A percentile compares a stretch with the other conserved stretches of the same genome.
Evolutionary conservation across 2,113 vertebrate genomes (phyloP).

Genomic region (Toxotes chatareus): DNA sequence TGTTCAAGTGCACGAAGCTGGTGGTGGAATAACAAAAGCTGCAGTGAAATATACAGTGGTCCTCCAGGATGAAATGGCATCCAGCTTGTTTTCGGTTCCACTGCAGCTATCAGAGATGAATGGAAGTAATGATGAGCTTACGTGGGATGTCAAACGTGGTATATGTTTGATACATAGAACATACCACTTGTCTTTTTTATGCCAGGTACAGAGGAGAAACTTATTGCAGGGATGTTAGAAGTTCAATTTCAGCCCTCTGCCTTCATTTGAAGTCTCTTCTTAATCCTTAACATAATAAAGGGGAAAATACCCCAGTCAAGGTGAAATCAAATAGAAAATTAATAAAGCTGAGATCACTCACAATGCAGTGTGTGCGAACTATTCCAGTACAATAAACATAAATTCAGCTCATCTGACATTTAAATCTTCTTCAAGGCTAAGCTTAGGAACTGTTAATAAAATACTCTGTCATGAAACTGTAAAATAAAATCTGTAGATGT

Average conservation of each 20-base stretch:
- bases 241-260: not conserved
- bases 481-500: not conserved
- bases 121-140: slow-evolving; percentile 18
- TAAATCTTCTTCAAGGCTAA: not conserved
- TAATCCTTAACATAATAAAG: not conserved
- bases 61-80: slow-evolving; percentile 16
- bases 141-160: slow-evolving; percentile 22
- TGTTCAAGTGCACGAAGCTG: slow-evolving; percentile 22
- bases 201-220: not conserved
- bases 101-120: slow-evolving; percentile 43
- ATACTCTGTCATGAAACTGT: not conserved
- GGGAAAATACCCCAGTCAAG: not conserved
- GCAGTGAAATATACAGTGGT: not conserved
- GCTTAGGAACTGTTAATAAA: not conserved
- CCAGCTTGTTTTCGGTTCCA: slow-evolving; percentile 9
- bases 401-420: not conserved
- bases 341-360: not conserved
- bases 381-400: not conserved
- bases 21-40: slow-evolving; percentile 28
- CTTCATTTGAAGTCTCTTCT: not conserved
- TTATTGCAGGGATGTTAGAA: not conserved
- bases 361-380: not conserved
- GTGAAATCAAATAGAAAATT: not conserved
- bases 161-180: not conserved
- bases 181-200: not conserved